phyloP scores from a whole-genome alignment of 2,797 vertebrate genomes.

The Sebastes itinus region DNA sequence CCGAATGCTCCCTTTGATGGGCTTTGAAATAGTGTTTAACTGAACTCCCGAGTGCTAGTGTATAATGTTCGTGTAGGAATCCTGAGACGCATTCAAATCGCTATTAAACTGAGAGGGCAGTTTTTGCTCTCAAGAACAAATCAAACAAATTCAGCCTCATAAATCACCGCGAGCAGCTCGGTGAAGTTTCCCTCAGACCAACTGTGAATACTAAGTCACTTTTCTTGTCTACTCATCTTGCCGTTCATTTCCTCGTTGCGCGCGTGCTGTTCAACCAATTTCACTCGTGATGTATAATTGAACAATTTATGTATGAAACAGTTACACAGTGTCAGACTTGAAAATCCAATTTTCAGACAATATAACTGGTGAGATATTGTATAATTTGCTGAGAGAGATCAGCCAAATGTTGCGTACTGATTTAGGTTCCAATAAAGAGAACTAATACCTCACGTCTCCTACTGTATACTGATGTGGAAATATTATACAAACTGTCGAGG shows the following conservation, averaged over 20 bases:
- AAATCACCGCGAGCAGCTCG: conserved; percentile 56
- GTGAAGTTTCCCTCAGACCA: conserved; percentile 29
- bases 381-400: conserved; percentile 28
- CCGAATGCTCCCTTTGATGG: conserved; percentile 55
- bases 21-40: conserved; percentile 61
- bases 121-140: conserved; percentile 56
- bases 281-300: conserved; percentile 45
- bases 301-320: conserved; percentile 48
- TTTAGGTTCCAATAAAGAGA: not conserved
- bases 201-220: conserved; percentile 60
- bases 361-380: conserved; percentile 21
- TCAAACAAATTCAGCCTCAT: conserved; percentile 56
- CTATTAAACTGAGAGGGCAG: conserved; percentile 39
- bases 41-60: conserved; percentile 24
- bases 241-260: conserved; percentile 31
- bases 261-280: conserved; percentile 35
- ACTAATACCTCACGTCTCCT: not conserved
- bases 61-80: conserved; percentile 10
- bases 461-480: not conserved
- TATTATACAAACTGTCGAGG: not conserved
- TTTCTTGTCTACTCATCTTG: conserved; percentile 55
- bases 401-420: conserved; percentile 22
- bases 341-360: conserved; percentile 49
- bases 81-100: conserved; percentile 56
- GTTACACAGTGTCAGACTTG: conserved; percentile 37